These are phyloP conservation scores for Neria commutata DNA, from an alignment of 2,888 invertebrate genomes.

Conservation along the genomic window DNA sequence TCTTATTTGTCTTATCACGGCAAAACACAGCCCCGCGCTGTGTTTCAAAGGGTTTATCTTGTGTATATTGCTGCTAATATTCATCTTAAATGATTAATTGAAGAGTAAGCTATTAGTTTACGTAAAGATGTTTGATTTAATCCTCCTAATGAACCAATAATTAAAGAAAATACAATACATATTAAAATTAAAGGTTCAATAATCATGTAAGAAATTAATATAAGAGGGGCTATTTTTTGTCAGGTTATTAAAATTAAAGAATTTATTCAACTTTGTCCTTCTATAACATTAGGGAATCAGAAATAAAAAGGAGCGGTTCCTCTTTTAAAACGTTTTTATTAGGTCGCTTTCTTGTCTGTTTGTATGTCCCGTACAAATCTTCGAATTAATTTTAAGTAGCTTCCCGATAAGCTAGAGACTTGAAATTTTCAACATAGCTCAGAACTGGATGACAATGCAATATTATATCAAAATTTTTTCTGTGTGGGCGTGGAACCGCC, in stretches of 20 bases:
- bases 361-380: too few relatives aligned
- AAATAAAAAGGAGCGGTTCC: conserved; percentile 67
- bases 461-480: too few relatives aligned
- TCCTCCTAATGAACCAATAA: conserved; percentile 64
- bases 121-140: conserved; percentile 66
- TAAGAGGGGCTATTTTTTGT: conserved; percentile 71
- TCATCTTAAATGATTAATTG: conserved; percentile 71
- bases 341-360: too few relatives aligned
- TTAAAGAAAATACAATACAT: conserved; percentile 62
- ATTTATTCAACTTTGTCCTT: conserved; percentile 67
- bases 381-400: too few relatives aligned
- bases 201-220: conserved; percentile 64
- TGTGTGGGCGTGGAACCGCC: too few relatives aligned
- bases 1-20: too few relatives aligned
- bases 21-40: too few relatives aligned
- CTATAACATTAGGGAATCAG: conserved; percentile 68
- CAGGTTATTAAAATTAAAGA: conserved; percentile 67
- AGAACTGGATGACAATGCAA: too few relatives aligned
- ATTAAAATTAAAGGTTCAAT: conserved; percentile 62
- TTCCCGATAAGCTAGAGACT: too few relatives aligned
- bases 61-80: conserved; percentile 63
- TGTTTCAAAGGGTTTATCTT: too few relatives aligned
- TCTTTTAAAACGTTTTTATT: too few relatives aligned
- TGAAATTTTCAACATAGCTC: too few relatives aligned
- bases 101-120: conserved; percentile 69